Evolutionary conservation across 2,888 invertebrate genomes (phyloP).

Genomic region (Chalcosyrphus nemorum): DNA sequence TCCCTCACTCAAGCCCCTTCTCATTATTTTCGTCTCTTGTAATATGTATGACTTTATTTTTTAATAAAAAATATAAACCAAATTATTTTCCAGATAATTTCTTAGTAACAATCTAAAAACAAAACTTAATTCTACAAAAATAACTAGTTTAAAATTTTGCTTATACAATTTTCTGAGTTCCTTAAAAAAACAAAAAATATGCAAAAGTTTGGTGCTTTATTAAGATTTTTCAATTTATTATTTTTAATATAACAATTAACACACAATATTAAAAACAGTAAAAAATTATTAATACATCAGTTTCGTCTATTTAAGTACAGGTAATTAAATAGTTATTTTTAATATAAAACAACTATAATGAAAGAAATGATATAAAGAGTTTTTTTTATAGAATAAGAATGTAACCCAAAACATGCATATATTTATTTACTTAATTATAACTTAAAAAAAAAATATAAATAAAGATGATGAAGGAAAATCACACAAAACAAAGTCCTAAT

Average conservation of each 20-base stretch:
- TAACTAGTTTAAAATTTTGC: neutral
- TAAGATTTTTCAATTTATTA: neutral
- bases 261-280: neutral
- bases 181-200: neutral
- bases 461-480: neutral
- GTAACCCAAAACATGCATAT: conserved; percentile 22
- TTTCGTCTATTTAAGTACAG: conserved; percentile 19
- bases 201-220: conserved; percentile 22
- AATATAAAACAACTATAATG: neutral
- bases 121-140: too few species aligned
- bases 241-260: neutral
- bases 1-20: too few species aligned
- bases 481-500: conserved; percentile 31
- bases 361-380: neutral
- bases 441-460: neutral
- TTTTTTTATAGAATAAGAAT: conserved; percentile 15
- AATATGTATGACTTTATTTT: too few species aligned
- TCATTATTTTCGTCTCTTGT: too few species aligned
- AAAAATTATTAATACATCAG: neutral
- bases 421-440: conserved; percentile 19
- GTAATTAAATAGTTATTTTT: conserved; percentile 23
- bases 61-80: too few species aligned
- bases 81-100: too few species aligned
- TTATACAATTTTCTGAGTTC: conserved; percentile 12
- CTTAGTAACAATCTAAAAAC: too few species aligned